Evolutionary conservation across 2,113 vertebrate species (phyloP).

Genomic region (Panthera tigris): DNA sequence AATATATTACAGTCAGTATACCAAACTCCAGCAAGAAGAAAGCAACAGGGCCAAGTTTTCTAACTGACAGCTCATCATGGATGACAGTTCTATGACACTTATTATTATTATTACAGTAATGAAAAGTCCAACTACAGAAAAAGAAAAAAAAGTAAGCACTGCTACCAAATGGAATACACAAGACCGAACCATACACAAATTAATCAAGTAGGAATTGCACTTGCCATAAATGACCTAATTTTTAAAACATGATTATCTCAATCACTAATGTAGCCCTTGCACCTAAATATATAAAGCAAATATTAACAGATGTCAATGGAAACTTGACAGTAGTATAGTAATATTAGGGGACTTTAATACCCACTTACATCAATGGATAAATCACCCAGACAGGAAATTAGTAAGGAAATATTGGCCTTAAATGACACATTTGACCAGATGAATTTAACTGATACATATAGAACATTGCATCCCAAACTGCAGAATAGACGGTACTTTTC

Average conservation of each 20-base stretch:
- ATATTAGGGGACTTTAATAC: not conserved
- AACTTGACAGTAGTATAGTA: not conserved
- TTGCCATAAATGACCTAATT: not conserved
- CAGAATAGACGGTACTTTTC: not conserved
- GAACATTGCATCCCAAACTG: not conserved
- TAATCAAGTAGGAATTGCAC: not conserved
- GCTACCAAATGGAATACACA: not conserved
- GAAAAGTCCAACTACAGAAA: not conserved
- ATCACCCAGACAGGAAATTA: not conserved
- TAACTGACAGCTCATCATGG: not conserved
- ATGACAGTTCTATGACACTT: not conserved
- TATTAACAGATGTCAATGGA: not conserved
- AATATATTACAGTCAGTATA: not conserved
- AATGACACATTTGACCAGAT: not conserved
- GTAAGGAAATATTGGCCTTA: not conserved
- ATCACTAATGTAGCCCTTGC: not conserved
- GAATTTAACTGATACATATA: not conserved
- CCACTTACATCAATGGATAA: not conserved
- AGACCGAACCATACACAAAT: not conserved
- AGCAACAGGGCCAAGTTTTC: not conserved
- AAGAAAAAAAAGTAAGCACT: not conserved
- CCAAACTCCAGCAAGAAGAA: not conserved
- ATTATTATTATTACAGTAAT: not conserved
- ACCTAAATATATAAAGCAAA: not conserved
- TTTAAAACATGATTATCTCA: not conserved